Evolutionary conservation across 2,888 invertebrate species (phyloP).

Genomic region (Tetropium fuscum): DNA sequence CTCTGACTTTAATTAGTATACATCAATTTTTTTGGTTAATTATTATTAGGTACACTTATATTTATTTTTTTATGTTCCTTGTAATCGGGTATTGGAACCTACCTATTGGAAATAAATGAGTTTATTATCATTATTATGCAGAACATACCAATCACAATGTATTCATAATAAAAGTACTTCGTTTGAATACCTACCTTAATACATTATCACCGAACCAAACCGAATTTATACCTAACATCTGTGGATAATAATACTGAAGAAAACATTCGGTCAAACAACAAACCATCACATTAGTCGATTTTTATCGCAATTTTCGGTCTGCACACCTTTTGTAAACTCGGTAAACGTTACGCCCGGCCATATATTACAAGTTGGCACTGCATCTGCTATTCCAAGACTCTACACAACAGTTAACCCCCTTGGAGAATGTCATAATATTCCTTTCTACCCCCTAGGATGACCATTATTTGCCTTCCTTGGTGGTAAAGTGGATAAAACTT

Average conservation of each 20-base stretch:
- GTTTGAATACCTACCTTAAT: no score
- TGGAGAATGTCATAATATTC: slow-evolving; percentile 63
- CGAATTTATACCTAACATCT: no score
- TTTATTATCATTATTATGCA: no score
- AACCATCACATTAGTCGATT: slow-evolving; percentile 34
- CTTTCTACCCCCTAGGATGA: slow-evolving; percentile 59
- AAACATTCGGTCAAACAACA: background rate
- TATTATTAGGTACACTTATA: no score
- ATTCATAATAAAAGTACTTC: no score
- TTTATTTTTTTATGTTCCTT: no score
- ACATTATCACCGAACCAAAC: no score
- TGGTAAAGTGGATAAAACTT: slow-evolving; percentile 56
- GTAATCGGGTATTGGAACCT: no score
- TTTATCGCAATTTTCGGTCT: slow-evolving; percentile 48
- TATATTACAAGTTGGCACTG: slow-evolving; percentile 55
- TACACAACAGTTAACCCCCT: slow-evolving; percentile 54
- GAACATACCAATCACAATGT: no score
- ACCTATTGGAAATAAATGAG: no score
- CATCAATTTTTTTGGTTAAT: no score
- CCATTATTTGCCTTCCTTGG: slow-evolving; percentile 57
- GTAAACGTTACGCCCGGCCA: slow-evolving; percentile 53
- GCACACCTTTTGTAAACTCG: slow-evolving; percentile 46
- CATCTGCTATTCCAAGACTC: slow-evolving; percentile 53
- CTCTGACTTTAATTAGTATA: no score
- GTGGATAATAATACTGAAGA: slow-evolving; percentile 8